These are phyloP conservation scores for Erebia aethiops DNA, from an alignment of 2,888 invertebrate species.

Conservation along the genomic window DNA sequence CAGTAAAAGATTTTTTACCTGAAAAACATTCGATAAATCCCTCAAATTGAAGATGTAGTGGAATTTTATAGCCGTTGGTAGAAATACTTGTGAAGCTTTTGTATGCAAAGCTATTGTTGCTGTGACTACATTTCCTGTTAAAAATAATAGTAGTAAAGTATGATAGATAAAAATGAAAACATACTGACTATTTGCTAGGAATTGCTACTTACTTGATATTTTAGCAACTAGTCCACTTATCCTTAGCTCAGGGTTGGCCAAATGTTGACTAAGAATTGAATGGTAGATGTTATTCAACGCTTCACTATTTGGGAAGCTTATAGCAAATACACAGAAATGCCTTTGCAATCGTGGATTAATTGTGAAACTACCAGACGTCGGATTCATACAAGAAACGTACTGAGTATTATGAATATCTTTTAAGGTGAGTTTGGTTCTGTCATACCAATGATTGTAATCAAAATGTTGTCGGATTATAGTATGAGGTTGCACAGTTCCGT, in stretches of 20 bases:
- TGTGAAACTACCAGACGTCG: slow-evolving; percentile 98
- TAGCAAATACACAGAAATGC: slow-evolving; percentile 94
- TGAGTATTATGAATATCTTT: slow-evolving; percentile 99
- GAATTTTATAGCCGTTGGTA: slow-evolving; percentile 98
- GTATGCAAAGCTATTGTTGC: slow-evolving; percentile 93
- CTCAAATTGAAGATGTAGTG: slow-evolving; percentile 98
- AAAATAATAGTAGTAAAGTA: not conserved
- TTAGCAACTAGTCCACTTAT: slow-evolving; percentile 88
- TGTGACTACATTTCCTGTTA: slow-evolving; percentile 86
- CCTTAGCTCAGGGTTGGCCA: slow-evolving; percentile 91
- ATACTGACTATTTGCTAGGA: not conserved
- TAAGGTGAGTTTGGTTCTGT: slow-evolving; percentile 92
- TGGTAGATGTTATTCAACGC: slow-evolving; percentile 94
- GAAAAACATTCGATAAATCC: slow-evolving; percentile 97
- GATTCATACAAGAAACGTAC: slow-evolving; percentile 99
- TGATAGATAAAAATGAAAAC: not conserved
- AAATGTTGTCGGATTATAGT: slow-evolving; percentile 97
- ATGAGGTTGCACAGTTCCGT: slow-evolving; percentile 98
- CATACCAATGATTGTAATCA: slow-evolving; percentile 96
- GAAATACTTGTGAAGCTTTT: slow-evolving; percentile 92
- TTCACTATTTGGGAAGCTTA: slow-evolving; percentile 91
- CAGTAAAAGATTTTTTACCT: slow-evolving; percentile 79
- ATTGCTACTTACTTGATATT: slow-evolving; percentile 75
- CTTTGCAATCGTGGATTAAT: slow-evolving; percentile 96
- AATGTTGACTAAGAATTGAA: slow-evolving; percentile 93